Conservation (phyloP, 2,797 vertebrate species). For the Sarcoramphus papa region DNA sequence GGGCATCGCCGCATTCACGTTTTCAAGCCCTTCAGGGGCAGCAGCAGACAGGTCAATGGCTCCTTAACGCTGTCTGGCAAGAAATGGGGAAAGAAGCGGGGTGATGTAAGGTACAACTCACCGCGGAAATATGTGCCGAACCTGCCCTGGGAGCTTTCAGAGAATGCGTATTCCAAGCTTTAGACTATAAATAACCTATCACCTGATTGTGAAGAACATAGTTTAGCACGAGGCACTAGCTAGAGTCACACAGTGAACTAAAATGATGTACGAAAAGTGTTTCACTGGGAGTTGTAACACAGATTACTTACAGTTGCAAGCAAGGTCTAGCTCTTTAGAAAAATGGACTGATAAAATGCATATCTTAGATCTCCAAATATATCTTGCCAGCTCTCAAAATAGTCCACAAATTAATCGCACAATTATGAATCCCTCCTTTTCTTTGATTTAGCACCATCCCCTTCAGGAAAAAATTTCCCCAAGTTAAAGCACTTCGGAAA, state of each 20-base stretch:
- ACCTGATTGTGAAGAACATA: not conserved
- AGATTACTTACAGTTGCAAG: not conserved
- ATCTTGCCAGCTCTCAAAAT: not conserved
- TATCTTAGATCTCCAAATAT: not conserved
- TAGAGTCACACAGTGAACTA: not conserved
- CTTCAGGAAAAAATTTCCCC: not conserved
- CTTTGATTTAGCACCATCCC: not conserved
- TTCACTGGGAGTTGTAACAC: not conserved
- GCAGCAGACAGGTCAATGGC: not conserved
- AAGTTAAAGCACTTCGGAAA: not conserved
- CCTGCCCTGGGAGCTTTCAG: not conserved
- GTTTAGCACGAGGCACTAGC: not conserved
- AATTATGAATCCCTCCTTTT: not conserved
- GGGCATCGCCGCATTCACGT: accelerated
- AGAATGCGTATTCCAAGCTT: not conserved
- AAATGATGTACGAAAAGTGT: not conserved
- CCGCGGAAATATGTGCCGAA: accelerated
- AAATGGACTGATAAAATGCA: not conserved
- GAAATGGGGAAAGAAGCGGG: accelerated
- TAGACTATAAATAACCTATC: not conserved
- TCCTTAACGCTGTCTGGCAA: not conserved
- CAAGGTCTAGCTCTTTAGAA: not conserved
- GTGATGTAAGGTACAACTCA: not conserved
- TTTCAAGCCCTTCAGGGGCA: not conserved
- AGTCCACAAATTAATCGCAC: not conserved